Conservation (phyloP, 2,113 vertebrate species). For the Diglossa brunneiventris region DNA sequence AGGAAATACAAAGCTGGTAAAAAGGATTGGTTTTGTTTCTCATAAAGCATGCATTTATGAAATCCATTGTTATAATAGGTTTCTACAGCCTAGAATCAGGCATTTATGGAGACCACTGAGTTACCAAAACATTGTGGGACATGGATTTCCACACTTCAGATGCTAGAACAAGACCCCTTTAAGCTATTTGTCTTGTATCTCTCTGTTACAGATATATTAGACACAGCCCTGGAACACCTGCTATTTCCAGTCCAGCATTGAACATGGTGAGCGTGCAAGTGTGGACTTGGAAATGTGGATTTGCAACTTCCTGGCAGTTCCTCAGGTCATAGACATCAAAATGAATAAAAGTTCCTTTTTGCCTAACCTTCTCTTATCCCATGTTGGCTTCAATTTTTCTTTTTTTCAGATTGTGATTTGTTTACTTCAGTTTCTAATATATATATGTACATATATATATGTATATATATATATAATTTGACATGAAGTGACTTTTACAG, state of each 20-base stretch:
- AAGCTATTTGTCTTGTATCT: neutral
- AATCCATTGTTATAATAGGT: neutral
- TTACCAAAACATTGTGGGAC: neutral
- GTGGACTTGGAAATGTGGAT: neutral
- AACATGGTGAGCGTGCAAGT: neutral
- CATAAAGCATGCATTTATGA: neutral
- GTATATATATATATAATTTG: neutral
- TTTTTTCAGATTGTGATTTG: neutral
- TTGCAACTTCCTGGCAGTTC: neutral
- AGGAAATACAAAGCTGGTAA: neutral
- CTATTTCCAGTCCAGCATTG: neutral
- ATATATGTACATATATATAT: neutral
- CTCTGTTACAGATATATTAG: neutral
- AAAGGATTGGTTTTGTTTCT: neutral
- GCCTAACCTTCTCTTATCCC: neutral
- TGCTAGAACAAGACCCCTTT: neutral
- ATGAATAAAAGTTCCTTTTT: neutral
- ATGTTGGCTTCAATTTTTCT: accelerated
- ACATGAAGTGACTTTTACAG: neutral
- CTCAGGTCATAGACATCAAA: neutral
- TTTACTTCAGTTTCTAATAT: neutral
- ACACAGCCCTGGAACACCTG: neutral
- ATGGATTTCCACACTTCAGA: neutral
- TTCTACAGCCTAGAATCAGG: neutral
- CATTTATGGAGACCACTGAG: neutral